These are phyloP conservation scores for Gandaritis pyraliata DNA, from an alignment of 2,888 invertebrate genomes.

Conservation along the genomic window DNA sequence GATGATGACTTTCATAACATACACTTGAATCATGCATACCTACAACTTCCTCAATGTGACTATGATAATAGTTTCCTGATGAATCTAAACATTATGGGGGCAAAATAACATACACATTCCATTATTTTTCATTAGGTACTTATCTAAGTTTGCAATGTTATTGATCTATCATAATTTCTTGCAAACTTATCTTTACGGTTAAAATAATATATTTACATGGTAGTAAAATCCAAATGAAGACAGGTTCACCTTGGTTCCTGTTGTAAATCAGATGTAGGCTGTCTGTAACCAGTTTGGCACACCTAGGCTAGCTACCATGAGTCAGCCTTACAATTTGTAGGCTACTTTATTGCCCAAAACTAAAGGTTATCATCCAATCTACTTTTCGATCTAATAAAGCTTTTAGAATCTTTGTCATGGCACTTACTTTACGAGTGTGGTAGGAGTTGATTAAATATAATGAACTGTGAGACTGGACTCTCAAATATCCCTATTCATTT, in stretches of 20 bases:
- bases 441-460: too few relatives aligned
- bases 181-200: too few relatives aligned
- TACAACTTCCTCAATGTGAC: slow-evolving; percentile 25
- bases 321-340: slow-evolving; percentile 19
- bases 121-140: background rate
- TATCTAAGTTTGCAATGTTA: background rate
- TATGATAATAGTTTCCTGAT: slow-evolving; percentile 13
- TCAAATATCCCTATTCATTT: too few relatives aligned
- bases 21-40: slow-evolving; percentile 3
- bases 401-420: too few relatives aligned
- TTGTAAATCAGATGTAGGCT: slow-evolving; percentile 24
- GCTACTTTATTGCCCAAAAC: slow-evolving; percentile 14
- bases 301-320: slow-evolving; percentile 23
- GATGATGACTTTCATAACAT: slow-evolving; percentile 21
- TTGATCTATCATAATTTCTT: too few relatives aligned
- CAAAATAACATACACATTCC: background rate
- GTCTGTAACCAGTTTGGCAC: slow-evolving; percentile 35
- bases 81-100: background rate
- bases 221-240: background rate
- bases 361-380: slow-evolving; percentile 20
- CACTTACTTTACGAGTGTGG: too few relatives aligned
- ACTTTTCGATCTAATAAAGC: too few relatives aligned
- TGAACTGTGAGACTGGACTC: too few relatives aligned
- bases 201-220: background rate
- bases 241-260: slow-evolving; percentile 22